Percentiles rank a stretch among this genome's conserved stretches.
Conservation (phyloP, 2,888 invertebrate species). For the Caenorhabditis sp. region DNA sequence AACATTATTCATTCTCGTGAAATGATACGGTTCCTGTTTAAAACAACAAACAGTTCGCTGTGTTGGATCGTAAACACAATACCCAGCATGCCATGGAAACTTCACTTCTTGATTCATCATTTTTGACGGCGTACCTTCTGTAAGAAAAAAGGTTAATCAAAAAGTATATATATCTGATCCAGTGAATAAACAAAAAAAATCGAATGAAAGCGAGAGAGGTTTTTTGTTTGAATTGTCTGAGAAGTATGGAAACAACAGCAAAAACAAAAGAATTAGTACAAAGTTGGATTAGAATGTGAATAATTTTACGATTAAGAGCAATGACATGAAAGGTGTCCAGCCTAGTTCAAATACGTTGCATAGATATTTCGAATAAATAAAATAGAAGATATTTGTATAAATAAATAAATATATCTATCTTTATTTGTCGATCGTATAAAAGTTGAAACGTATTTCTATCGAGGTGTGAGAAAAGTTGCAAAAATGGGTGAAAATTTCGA, state of each 20-base stretch:
- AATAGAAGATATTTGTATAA: not conserved
- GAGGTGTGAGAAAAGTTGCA: not conserved
- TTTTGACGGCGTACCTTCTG: slow-evolving; percentile 26
- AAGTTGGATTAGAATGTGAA: not conserved
- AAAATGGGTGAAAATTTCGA: not conserved
- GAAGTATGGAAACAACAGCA: not conserved
- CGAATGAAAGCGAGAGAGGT: slow-evolving; percentile 19
- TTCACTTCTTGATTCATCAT: slow-evolving; percentile 40
- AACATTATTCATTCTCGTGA: slow-evolving; percentile 13
- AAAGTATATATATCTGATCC: not conserved
- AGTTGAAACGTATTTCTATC: not conserved
- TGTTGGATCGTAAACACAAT: slow-evolving; percentile 35
- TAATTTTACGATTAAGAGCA: not conserved
- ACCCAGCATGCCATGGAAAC: slow-evolving; percentile 35
- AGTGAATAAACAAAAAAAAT: slow-evolving; percentile 7
- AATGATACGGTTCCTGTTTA: slow-evolving; percentile 31
- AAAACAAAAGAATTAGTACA: not conserved
- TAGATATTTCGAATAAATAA: not conserved
- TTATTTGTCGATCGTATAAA: not conserved
- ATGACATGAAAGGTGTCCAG: not conserved
- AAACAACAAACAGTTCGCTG: slow-evolving; percentile 32
- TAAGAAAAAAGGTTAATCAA: not conserved
- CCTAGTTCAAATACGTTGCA: not conserved
- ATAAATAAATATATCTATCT: not conserved
- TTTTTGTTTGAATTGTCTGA: slow-evolving; percentile 6